A percentile compares a stretch with the other conserved stretches of the same genome.
Evolutionary conservation across 2,113 vertebrate genomes (phyloP).

Genomic region (Oreocharis arfaki): DNA sequence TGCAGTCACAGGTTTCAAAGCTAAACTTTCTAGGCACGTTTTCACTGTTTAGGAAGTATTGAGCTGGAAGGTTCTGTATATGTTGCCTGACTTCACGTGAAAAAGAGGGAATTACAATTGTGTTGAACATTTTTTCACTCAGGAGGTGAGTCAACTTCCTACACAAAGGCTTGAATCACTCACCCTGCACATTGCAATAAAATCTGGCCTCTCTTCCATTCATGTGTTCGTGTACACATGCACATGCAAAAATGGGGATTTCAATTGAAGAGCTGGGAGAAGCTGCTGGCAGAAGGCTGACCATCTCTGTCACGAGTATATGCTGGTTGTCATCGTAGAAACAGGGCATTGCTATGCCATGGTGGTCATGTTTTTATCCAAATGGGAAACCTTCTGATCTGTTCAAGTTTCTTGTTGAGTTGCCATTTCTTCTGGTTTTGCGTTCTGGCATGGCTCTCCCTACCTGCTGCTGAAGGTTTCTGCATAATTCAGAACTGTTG

Average conservation of each 20-base stretch:
- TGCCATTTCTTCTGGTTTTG: background rate
- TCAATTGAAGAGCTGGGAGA: background rate
- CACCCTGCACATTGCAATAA: background rate
- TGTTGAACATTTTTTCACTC: background rate
- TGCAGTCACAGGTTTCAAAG: slow-evolving; percentile 32
- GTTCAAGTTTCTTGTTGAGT: background rate
- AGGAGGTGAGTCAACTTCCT: slow-evolving; percentile 31
- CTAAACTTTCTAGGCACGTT: slow-evolving; percentile 36
- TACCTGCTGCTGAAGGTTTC: background rate
- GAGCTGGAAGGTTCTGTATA: background rate
- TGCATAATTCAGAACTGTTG: background rate
- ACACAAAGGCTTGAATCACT: slow-evolving; percentile 12
- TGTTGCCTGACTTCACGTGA: background rate
- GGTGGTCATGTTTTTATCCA: background rate
- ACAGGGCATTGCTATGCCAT: background rate
- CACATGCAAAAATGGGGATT: background rate
- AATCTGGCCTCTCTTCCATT: background rate
- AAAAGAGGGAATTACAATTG: slow-evolving; percentile 17
- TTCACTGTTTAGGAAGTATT: background rate
- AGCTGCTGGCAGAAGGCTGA: background rate
- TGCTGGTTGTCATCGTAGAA: background rate
- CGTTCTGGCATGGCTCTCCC: background rate
- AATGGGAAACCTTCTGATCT: background rate
- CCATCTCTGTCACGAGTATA: background rate
- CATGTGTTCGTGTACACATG: background rate